Conservation (phyloP, 35 echinoderm and acorn worm genomes). For the Holothuria glaberrima region DNA sequence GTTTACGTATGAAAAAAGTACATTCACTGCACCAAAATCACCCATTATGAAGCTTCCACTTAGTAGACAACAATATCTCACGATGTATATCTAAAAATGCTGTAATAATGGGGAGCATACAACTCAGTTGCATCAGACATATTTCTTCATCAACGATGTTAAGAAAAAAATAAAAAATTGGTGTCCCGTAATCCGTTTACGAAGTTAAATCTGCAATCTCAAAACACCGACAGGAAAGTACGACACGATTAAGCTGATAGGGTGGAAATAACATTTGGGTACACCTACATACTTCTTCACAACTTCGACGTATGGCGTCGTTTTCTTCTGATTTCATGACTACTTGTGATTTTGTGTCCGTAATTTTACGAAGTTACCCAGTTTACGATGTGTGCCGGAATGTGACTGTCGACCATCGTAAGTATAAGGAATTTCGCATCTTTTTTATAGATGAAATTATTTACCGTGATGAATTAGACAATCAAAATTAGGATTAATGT, state of each 20-base stretch:
- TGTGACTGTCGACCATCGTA: background rate
- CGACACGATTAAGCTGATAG: background rate
- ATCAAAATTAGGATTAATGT: background rate
- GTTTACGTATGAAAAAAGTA: background rate
- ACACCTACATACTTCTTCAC: background rate
- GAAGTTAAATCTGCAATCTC: background rate
- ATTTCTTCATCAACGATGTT: background rate
- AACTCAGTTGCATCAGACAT: background rate
- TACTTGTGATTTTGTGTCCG: background rate
- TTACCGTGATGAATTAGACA: background rate
- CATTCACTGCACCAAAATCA: background rate
- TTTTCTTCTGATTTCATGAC: background rate
- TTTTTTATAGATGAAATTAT: background rate
- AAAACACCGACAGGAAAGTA: background rate
- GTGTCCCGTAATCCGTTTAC: background rate
- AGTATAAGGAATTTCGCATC: background rate
- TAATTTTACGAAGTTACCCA: background rate
- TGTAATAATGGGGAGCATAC: background rate
- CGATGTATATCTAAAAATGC: background rate
- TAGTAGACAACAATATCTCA: background rate
- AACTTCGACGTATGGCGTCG: background rate
- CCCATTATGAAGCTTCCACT: background rate
- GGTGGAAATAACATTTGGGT: conserved; percentile 1
- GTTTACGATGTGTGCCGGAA: background rate
- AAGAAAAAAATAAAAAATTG: background rate